phyloP scores from a whole-genome alignment of 2,113 vertebrate species.

The Rhizomys pruinosus region DNA sequence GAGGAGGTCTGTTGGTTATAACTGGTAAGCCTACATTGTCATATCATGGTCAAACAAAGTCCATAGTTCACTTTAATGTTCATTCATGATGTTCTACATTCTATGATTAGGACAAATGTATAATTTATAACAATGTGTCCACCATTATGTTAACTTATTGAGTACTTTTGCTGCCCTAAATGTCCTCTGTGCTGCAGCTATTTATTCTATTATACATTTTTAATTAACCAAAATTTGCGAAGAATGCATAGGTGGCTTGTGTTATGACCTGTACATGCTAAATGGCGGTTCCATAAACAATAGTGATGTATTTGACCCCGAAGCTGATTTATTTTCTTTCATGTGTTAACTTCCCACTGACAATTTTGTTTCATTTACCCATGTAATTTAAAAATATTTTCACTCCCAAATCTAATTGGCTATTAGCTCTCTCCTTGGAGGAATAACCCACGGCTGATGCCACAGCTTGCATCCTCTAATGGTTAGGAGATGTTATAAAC shows the following conservation, averaged over 20 bases:
- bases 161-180: not conserved
- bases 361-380: not conserved
- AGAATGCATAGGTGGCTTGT: not conserved
- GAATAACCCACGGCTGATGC: too few relatives aligned
- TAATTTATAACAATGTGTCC: not conserved
- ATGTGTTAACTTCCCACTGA: not conserved
- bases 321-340: not conserved
- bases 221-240: constrained; percentile 10
- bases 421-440: too few relatives aligned
- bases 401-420: too few relatives aligned
- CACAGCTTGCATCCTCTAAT: too few relatives aligned
- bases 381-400: not conserved
- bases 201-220: not conserved
- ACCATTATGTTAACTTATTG: not conserved
- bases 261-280: not conserved
- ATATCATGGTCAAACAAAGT: not conserved
- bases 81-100: not conserved
- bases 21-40: not conserved
- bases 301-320: not conserved
- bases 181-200: not conserved
- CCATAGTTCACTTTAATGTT: not conserved
- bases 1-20: not conserved
- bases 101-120: not conserved
- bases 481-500: too few relatives aligned
- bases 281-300: not conserved